Evolutionary conservation across 2,113 vertebrate genomes (phyloP).

Genomic region (Neodon shergylaensis): DNA sequence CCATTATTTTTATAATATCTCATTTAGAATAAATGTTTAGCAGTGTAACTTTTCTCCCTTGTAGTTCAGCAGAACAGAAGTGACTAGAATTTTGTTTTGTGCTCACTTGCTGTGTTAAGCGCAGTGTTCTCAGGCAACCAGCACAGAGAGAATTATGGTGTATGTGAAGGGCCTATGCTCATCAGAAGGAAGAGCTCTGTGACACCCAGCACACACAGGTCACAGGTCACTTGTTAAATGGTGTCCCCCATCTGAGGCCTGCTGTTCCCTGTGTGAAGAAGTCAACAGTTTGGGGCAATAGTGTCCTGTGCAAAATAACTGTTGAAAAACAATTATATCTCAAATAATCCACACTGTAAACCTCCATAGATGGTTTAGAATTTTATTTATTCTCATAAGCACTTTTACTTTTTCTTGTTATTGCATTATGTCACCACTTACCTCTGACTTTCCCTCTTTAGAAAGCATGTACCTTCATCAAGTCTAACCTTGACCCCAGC

Average conservation of each 20-base stretch:
- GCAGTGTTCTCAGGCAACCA: background rate
- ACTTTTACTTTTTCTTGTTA: background rate
- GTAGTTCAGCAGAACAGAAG: background rate
- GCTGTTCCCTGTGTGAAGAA: conserved; percentile 5
- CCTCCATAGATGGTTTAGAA: background rate
- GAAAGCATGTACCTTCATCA: conserved; percentile 93
- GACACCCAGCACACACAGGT: background rate
- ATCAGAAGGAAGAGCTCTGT: background rate
- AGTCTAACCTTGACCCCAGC: conserved; percentile 91
- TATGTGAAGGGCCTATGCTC: background rate
- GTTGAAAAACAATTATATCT: background rate
- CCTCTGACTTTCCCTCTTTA: conserved; percentile 68
- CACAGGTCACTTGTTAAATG: background rate
- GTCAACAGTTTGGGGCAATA: background rate
- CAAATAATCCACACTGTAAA: background rate
- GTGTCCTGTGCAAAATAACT: conserved; percentile 14
- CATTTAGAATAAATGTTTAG: conserved; percentile 33
- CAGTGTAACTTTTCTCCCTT: background rate
- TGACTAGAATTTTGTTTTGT: background rate
- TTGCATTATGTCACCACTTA: background rate
- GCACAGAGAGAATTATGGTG: background rate
- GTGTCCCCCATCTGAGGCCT: background rate
- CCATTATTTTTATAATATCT: background rate
- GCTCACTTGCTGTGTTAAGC: background rate
- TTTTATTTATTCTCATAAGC: background rate